A percentile compares a stretch with the other conserved stretches of the same genome.
Conservation (phyloP, 2,888 invertebrate species). For the Drosophila paramelanica region DNA sequence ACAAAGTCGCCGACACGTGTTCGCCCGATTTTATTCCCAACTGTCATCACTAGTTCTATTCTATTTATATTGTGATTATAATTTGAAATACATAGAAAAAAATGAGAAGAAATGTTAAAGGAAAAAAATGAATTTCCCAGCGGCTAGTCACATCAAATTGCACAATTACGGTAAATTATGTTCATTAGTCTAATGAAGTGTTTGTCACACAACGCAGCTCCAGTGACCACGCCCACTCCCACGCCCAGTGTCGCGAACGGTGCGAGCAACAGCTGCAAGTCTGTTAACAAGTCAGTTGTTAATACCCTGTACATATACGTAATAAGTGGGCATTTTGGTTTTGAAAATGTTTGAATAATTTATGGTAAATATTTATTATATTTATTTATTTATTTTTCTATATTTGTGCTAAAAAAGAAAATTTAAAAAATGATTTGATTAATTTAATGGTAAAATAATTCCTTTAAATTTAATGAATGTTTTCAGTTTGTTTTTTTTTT, state of each 20-base stretch:
- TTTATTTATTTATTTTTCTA: no score
- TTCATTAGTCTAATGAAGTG: conserved; percentile 80
- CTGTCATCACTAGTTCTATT: conserved; percentile 23
- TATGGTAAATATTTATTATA: no score
- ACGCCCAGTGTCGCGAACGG: background rate
- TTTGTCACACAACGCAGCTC: conserved; percentile 49
- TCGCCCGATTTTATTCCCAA: conserved; percentile 45
- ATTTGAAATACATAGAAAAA: conserved; percentile 4
- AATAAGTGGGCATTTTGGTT: background rate
- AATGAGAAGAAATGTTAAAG: no score
- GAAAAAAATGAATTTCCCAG: conserved; percentile 40
- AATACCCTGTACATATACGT: conserved; percentile 17
- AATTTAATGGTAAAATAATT: no score
- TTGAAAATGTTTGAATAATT: background rate
- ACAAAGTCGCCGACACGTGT: background rate
- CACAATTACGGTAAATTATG: conserved; percentile 71
- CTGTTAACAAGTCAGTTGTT: conserved; percentile 14
- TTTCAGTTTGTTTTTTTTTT: no score
- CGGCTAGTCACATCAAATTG: conserved; percentile 40
- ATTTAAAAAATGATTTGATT: no score
- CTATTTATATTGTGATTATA: conserved; percentile 1
- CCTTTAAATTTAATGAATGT: no score
- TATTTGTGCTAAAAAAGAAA: no score
- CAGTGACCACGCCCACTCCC: conserved; percentile 15
- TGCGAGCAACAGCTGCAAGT: conserved; percentile 2